Evolutionary conservation across 2,113 vertebrate genomes (phyloP), one percentile per base, ranked within the genome.

Genomic region (Okapia johnstoni): DNA sequence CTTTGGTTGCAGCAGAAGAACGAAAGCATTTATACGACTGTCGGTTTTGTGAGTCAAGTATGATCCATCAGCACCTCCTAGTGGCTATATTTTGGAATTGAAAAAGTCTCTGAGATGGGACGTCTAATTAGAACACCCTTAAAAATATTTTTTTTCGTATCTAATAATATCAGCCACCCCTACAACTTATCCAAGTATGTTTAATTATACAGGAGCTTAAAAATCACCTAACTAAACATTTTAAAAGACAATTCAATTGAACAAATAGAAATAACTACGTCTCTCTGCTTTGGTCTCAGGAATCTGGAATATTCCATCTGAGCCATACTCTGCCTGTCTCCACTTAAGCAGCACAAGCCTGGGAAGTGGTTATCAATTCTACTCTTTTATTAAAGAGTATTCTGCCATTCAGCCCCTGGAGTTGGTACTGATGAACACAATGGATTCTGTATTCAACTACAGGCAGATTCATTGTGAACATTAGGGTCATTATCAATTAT

Each of bases 21-120:
- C 33, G 9, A 81, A 50, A 95, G 52, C 73, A 1, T 73, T 79
- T 70, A 52, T 28, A 2, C 26, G 90, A 46, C 36, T 57, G 50
- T 19, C 15, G 52, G 5, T 48, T 92, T 84, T 50, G 5, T 1
- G 36, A 36, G 4, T 61, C 66, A 95, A 94, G 46, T 48, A 17
- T n/a, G 95, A 81, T 83, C 95, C 83, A 66, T 30, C 52, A 97
- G 77, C 61, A 84, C 36, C 40, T 57, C 15, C 96, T 96, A n/a
- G 95, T 94, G 98, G 88, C 40, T 0, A 5, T 48, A 1, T 21
- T 80, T 80, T 26, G 70, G 58, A 97, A 97, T 17, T 96, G 36
- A 5, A 61, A 21, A n/a, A 33, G 25, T 48, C 36, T 88, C 28
- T 54, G 46, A 48, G 33, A 52, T 40, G 48, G 25, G 23, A 58